These are phyloP conservation scores for Lathronympha strigana DNA, from an alignment of 2,888 invertebrate genomes.

Conservation along the genomic window DNA sequence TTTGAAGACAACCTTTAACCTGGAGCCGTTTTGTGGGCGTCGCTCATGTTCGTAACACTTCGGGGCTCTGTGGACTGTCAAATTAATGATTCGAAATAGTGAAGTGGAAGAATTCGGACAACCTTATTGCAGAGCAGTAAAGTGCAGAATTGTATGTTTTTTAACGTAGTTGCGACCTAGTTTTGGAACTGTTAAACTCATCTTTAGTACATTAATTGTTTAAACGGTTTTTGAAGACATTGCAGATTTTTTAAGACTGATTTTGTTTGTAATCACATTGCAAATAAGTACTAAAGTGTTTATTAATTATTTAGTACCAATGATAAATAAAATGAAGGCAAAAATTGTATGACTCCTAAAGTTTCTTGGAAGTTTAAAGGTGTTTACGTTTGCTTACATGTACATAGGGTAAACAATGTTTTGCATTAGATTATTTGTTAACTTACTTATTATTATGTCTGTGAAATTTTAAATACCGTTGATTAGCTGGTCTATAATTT, in stretches of 20 bases:
- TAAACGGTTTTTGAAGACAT: neutral
- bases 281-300: too few species aligned
- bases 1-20: slow-evolving; percentile 77
- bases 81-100: slow-evolving; percentile 79
- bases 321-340: too few species aligned
- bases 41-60: slow-evolving; percentile 66
- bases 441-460: too few species aligned
- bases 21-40: slow-evolving; percentile 70
- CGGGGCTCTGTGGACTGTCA: slow-evolving; percentile 75
- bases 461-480: too few species aligned
- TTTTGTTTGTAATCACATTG: too few species aligned
- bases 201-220: slow-evolving; percentile 47
- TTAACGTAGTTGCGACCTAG: slow-evolving; percentile 60
- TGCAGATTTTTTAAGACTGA: neutral
- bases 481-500: too few species aligned
- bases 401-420: too few species aligned
- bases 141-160: neutral
- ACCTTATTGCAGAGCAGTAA: neutral
- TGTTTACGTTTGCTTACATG: too few species aligned
- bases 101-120: slow-evolving; percentile 44
- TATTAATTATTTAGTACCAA: too few species aligned
- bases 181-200: slow-evolving; percentile 52
- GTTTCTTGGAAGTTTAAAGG: too few species aligned
- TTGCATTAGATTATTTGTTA: too few species aligned
- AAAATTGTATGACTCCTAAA: too few species aligned